Evolutionary conservation across 2,113 vertebrate species (phyloP).

Genomic region (Fukomys damarensis): DNA sequence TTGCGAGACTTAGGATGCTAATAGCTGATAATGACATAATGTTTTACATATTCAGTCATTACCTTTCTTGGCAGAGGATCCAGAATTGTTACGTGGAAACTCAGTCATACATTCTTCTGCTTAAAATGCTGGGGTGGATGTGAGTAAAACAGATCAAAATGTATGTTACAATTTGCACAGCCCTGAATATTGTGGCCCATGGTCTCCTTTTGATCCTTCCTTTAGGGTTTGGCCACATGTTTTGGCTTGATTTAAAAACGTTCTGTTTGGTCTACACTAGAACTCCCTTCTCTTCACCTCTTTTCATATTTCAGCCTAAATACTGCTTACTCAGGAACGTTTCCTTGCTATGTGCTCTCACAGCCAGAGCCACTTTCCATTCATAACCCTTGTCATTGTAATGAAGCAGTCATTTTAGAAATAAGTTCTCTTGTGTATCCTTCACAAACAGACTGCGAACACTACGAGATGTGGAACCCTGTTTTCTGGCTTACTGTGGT

Average conservation of each 20-base stretch:
- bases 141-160: not conserved
- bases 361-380: not conserved
- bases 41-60: constrained; percentile 32
- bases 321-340: not conserved
- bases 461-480: accelerated
- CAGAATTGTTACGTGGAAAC: constrained; percentile 24
- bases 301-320: not conserved
- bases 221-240: not conserved
- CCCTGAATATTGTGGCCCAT: not conserved
- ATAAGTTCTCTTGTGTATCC: not conserved
- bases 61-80: not conserved
- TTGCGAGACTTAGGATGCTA: constrained; percentile 1
- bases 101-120: not conserved
- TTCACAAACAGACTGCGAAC: not conserved
- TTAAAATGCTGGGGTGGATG: not conserved
- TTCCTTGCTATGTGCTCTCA: not conserved
- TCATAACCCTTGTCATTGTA: not conserved
- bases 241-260: not conserved
- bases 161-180: not conserved
- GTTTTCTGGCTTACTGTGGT: not conserved
- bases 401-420: constrained; percentile 26
- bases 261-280: not conserved
- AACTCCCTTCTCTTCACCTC: not conserved
- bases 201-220: not conserved
- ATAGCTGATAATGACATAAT: not conserved